phyloP scores from a whole-genome alignment of 2,797 vertebrate genomes.

The Odontamblyopus rebecca region DNA sequence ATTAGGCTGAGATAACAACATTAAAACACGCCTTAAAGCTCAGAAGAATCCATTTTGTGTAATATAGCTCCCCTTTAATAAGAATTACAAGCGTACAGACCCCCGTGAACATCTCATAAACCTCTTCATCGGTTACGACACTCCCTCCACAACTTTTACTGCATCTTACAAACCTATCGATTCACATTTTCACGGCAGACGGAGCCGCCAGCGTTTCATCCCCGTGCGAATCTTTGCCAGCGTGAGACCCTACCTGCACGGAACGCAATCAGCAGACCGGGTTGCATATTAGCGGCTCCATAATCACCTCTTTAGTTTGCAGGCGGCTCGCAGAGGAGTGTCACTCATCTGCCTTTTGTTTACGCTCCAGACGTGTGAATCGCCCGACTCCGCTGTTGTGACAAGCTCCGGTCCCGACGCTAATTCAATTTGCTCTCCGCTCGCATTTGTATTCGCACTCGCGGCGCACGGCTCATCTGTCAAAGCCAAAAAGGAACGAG shows the following conservation, averaged over 20 bases:
- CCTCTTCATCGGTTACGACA: neutral
- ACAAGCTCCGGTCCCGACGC: conserved; percentile 53
- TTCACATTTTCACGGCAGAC: neutral
- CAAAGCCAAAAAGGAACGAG: conserved; percentile 25
- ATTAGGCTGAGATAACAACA: no score
- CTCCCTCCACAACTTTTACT: conserved; percentile 2
- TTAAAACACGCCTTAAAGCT: no score
- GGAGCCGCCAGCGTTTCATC: neutral
- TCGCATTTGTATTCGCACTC: conserved; percentile 51
- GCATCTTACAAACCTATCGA: neutral
- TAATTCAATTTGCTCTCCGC: conserved; percentile 58
- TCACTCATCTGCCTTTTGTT: conserved; percentile 5
- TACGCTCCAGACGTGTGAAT: conserved; percentile 20
- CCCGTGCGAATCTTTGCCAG: neutral
- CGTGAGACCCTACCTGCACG: conserved; percentile 21
- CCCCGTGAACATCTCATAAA: neutral
- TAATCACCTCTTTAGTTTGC: conserved; percentile 19
- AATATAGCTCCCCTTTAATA: no score
- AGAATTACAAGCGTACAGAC: no score
- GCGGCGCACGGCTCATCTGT: conserved; percentile 43
- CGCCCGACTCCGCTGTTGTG: conserved; percentile 40
- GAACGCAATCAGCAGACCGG: conserved; percentile 15
- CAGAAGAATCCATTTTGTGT: no score
- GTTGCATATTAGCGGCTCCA: conserved; percentile 32
- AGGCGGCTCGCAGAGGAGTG: conserved; percentile 18